phyloP scores from a whole-genome alignment of 1,140 invertebrate genomes.

The Procambarus clarkii region DNA sequence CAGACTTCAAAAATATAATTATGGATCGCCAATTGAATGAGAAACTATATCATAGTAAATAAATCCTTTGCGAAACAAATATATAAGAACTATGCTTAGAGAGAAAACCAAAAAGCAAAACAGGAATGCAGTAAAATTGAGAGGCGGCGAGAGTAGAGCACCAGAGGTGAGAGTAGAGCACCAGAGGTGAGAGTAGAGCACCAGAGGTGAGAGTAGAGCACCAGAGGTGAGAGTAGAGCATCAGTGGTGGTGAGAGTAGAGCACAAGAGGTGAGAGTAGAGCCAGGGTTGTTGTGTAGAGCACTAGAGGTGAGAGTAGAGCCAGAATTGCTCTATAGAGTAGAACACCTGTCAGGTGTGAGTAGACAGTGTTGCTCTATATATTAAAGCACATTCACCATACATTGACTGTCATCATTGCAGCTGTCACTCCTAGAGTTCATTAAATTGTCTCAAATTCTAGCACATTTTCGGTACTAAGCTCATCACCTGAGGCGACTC shows the following conservation, averaged over 20 bases:
- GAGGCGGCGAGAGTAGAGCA: not conserved
- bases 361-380: not conserved
- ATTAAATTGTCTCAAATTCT: too few relatives aligned
- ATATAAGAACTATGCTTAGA: not conserved
- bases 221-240: not conserved
- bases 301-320: too few relatives aligned
- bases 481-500: too few relatives aligned
- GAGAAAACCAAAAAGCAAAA: not conserved
- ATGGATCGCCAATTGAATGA: not conserved
- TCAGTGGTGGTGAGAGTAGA: not conserved
- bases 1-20: not conserved
- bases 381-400: not conserved
- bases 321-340: too few relatives aligned
- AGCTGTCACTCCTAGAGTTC: too few relatives aligned
- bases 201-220: not conserved
- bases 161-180: not conserved
- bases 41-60: not conserved
- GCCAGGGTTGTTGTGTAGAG: too few relatives aligned
- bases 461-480: too few relatives aligned
- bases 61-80: not conserved
- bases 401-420: not conserved
- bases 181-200: not conserved
- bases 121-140: not conserved
- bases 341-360: too few relatives aligned
- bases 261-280: not conserved